These are phyloP conservation scores for Odocoileus hemionus DNA, from an alignment of 2,113 vertebrate genomes.

Conservation along the genomic window DNA sequence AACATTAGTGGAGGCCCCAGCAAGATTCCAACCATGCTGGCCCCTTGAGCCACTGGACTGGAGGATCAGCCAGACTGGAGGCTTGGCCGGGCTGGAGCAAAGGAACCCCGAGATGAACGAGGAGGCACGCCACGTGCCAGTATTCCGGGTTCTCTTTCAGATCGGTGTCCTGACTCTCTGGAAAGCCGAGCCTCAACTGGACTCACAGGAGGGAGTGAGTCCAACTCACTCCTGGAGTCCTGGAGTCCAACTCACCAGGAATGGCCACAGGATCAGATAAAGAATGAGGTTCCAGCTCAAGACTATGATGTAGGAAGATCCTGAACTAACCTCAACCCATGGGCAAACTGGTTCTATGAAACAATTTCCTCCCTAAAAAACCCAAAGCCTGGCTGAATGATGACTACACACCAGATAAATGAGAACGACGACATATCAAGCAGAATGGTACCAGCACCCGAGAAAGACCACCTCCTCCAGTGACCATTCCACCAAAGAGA, in stretches of 20 bases:
- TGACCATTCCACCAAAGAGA: background rate
- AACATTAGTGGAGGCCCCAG: background rate
- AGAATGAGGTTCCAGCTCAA: background rate
- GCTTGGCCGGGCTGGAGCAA: background rate
- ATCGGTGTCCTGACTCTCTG: background rate
- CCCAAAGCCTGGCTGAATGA: background rate
- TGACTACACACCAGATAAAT: background rate
- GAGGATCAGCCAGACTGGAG: background rate
- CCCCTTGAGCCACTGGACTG: background rate
- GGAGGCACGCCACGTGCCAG: rapidly evolving
- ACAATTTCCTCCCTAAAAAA: background rate
- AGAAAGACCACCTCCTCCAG: background rate
- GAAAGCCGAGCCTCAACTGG: background rate
- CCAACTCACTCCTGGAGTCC: background rate
- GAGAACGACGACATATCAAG: background rate
- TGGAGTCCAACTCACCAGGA: background rate
- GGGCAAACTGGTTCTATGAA: background rate
- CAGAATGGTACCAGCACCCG: background rate
- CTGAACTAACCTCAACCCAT: background rate
- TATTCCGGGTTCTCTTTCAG: background rate
- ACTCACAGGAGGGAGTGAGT: background rate
- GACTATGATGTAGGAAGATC: background rate
- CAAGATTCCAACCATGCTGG: background rate
- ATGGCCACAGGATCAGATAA: background rate
- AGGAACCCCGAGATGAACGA: rapidly evolving